These are phyloP conservation scores for Cyaniris semiargus DNA, from an alignment of 2,888 invertebrate genomes.

Conservation along the genomic window DNA sequence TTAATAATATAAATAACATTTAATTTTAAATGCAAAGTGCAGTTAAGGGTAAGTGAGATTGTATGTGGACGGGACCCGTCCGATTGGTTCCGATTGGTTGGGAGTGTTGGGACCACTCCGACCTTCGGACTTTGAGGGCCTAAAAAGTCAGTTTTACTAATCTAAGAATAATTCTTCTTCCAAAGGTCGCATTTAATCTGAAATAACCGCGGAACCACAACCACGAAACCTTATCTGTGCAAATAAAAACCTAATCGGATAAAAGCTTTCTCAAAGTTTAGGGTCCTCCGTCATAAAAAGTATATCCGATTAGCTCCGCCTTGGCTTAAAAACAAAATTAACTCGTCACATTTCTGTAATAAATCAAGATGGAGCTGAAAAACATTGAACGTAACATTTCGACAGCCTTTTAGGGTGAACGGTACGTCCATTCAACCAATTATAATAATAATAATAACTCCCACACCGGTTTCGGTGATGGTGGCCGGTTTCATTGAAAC, in stretches of 20 bases:
- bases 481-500: too few relatives aligned
- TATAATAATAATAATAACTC: too few relatives aligned
- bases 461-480: too few relatives aligned
- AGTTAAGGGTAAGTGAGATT: too few relatives aligned
- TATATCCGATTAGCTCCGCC: constrained; percentile 7
- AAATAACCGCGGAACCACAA: background rate
- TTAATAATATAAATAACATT: too few relatives aligned
- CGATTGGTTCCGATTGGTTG: too few relatives aligned
- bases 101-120: too few relatives aligned
- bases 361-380: background rate
- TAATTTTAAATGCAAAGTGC: too few relatives aligned
- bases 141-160: too few relatives aligned
- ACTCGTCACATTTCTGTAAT: constrained; percentile 13
- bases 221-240: constrained; percentile 1
- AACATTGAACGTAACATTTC: background rate
- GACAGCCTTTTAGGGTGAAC: background rate
- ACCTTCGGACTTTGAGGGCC: too few relatives aligned
- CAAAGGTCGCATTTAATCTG: background rate
- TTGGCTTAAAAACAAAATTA: constrained; percentile 16
- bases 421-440: too few relatives aligned
- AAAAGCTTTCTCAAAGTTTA: constrained; percentile 10
- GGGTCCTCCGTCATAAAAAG: constrained; percentile 6
- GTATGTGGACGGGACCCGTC: too few relatives aligned
- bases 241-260: constrained; percentile 20
- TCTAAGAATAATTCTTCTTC: background rate